Evolutionary conservation across 2,113 vertebrate species (phyloP).

Genomic region (Xiphophorus couchianus): DNA sequence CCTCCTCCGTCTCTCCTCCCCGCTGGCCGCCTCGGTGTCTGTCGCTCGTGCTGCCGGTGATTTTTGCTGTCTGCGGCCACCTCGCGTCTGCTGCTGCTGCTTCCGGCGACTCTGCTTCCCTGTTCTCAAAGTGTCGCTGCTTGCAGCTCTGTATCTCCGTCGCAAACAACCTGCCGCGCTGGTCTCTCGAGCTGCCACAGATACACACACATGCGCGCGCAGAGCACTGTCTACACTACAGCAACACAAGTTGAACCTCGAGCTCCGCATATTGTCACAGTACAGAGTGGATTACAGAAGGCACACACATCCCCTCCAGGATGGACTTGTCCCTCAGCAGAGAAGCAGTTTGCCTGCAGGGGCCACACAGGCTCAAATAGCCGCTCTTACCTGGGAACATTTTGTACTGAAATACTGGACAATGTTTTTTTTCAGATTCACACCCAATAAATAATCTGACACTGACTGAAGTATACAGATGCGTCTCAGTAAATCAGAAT

Average conservation of each 20-base stretch:
- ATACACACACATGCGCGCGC: neutral
- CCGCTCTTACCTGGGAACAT: too few species aligned
- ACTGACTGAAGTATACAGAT: neutral
- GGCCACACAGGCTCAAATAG: too few species aligned
- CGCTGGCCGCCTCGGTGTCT: conserved; percentile 50
- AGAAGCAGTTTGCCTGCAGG: neutral
- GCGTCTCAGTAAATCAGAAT: neutral
- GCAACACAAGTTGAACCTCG: neutral
- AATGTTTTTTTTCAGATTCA: neutral
- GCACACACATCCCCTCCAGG: neutral
- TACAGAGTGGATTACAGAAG: neutral
- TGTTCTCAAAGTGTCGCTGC: conserved; percentile 40
- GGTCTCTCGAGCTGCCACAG: neutral
- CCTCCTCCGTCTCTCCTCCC: conserved; percentile 58
- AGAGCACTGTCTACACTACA: neutral
- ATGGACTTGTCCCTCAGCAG: neutral
- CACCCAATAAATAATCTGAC: neutral
- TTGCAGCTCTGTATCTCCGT: conserved; percentile 23
- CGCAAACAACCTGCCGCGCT: too few species aligned
- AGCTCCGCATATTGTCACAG: conserved; percentile 8
- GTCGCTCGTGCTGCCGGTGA: conserved; percentile 58
- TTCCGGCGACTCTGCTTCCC: conserved; percentile 70
- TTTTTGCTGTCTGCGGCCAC: conserved; percentile 39
- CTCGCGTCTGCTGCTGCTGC: conserved; percentile 60
- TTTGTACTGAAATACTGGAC: neutral